Percentiles rank a stretch among this genome's conserved stretches.
Conservation (phyloP, 2,113 vertebrate genomes). For the Columbina picui region DNA sequence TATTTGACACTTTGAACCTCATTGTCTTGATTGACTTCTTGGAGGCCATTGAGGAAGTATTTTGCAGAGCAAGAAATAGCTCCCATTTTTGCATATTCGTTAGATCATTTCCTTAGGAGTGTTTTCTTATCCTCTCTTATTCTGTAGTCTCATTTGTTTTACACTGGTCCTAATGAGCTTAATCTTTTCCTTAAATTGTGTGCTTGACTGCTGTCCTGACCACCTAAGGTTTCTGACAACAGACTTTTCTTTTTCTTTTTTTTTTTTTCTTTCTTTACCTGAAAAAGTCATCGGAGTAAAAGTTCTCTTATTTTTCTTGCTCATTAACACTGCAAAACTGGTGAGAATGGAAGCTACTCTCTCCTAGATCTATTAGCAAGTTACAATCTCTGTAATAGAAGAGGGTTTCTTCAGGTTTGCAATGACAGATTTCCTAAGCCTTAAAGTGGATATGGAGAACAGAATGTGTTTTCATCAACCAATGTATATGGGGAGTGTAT, state of each 20-base stretch:
- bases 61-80: slow-evolving; percentile 43
- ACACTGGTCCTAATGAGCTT: not conserved
- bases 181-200: not conserved
- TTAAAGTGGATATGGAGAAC: not conserved
- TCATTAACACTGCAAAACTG: not conserved
- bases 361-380: not conserved
- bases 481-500: not conserved
- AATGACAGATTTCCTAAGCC: not conserved
- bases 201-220: not conserved
- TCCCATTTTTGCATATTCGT: not conserved
- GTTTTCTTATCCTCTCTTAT: slow-evolving; percentile 18
- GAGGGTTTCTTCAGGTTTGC: not conserved
- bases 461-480: not conserved
- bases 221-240: not conserved
- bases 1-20: slow-evolving; percentile 28
- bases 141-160: not conserved
- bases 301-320: not conserved
- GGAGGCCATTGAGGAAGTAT: slow-evolving; percentile 46
- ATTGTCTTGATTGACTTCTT: slow-evolving; percentile 27
- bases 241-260: not conserved
- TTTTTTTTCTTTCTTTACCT: not conserved
- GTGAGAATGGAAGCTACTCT: not conserved
- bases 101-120: slow-evolving; percentile 25
- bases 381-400: not conserved
- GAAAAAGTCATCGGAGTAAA: not conserved